These are phyloP conservation scores for Watsonalla cultraria DNA, from an alignment of 2,888 invertebrate genomes.

Conservation along the genomic window DNA sequence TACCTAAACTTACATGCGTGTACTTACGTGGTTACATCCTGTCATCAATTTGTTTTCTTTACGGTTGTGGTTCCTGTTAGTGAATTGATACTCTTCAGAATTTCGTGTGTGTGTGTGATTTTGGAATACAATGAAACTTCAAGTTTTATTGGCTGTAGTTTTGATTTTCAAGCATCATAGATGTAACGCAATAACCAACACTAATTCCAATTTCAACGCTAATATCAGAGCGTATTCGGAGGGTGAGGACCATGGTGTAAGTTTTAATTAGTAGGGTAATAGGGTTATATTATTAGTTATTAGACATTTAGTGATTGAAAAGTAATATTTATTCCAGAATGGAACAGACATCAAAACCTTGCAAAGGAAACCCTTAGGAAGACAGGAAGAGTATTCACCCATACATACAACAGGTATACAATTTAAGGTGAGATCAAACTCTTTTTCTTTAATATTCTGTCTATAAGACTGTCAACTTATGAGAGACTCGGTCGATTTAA, in stretches of 20 bases:
- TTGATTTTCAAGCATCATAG: slow-evolving; percentile 14
- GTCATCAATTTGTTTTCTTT: slow-evolving; percentile 14
- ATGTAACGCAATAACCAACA: slow-evolving; percentile 33
- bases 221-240: slow-evolving; percentile 51
- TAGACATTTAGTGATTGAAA: background rate
- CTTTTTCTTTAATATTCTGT: background rate
- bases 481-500: too few relatives aligned
- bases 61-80: slow-evolving; percentile 8
- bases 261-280: slow-evolving; percentile 19
- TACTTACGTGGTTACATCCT: background rate
- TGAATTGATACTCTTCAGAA: slow-evolving; percentile 3
- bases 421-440: slow-evolving; percentile 44
- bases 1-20: slow-evolving; percentile 8
- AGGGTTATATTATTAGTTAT: slow-evolving; percentile 1
- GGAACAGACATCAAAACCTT: slow-evolving; percentile 49
- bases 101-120: slow-evolving; percentile 13
- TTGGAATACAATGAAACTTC: slow-evolving; percentile 22
- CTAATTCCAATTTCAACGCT: slow-evolving; percentile 52
- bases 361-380: slow-evolving; percentile 48
- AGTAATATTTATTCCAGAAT: slow-evolving; percentile 45
- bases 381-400: slow-evolving; percentile 42
- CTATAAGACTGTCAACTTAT: too few relatives aligned
- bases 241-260: slow-evolving; percentile 42
- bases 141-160: slow-evolving; percentile 12
- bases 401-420: slow-evolving; percentile 30